Base-by-base conservation (phyloP, 2,888 invertebrate species). In the Deilephila porcellus region DNA sequence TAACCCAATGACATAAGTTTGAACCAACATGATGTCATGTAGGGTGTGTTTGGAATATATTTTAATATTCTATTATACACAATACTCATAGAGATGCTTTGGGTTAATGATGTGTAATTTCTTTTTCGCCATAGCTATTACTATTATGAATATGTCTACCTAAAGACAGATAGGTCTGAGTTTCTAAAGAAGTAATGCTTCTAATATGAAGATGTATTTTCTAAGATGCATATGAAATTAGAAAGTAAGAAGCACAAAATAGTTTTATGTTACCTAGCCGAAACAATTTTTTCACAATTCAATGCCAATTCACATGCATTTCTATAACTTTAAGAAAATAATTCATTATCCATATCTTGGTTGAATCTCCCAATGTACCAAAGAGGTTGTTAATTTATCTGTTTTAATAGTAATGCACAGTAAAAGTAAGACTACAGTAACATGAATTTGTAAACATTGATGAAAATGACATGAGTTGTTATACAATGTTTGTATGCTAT, bases 391-490 rank as follows among this genome's bases (percentile, higher is more conserved):
- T n/a, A 53, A 53, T 53, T 53, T 19, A 19, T 5, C n/a, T 56
- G 6, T 56, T 45, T n/a, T 2, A 56, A 56, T 56, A 17, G 20
- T n/a, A 37, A 20, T 20, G 0, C 14, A 20, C 45, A 45, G 17
- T 60, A 64, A 11, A n/a, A 45, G 14, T 45, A 64, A 37, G 20
- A 14, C 37, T 20, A 67, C 64, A 67, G 17, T 67, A 67, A 67
- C 67, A 67, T 71, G 34, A 59, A 59, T 71, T 34, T 37, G 71
- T 71, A 71, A 71, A 71, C 59, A 71, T 53, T 59, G 25, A 14
- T 29, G 29, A 34, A 6, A 52, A 25, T 67, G 67, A 67, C 64
- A 67, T 45, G 20, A 67, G 5, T 67, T 20, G 37, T 67, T 67
- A 67, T 45, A 67, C 67, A 67, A 52, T 67, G 11, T 29, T 14